Conservation (phyloP, 2,888 invertebrate genomes). For the Tachina grossa region DNA sequence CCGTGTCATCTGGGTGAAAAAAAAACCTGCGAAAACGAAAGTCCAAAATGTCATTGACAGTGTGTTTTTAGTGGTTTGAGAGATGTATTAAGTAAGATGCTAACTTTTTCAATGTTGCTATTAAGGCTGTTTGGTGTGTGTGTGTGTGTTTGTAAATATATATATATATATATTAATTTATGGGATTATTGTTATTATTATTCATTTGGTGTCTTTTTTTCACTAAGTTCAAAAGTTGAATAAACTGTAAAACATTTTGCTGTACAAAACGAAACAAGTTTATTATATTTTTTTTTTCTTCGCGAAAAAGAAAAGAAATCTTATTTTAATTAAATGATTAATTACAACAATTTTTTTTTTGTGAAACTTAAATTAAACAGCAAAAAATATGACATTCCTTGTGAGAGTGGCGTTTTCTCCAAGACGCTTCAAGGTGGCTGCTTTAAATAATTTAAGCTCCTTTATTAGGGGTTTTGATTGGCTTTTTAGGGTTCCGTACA, state of each 20-base stretch:
- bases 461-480: neutral
- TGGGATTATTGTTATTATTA: constrained; percentile 15
- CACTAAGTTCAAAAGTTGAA: constrained; percentile 25
- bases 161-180: constrained; percentile 26
- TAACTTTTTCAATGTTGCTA: neutral
- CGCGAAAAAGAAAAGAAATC: constrained; percentile 3
- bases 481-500: too few species aligned
- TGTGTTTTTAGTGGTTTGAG: constrained; percentile 27
- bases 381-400: neutral
- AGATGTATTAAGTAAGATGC: constrained; percentile 44
- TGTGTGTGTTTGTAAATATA: neutral
- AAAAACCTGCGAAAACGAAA: constrained; percentile 58
- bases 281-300: neutral
- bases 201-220: neutral
- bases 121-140: neutral
- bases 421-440: neutral
- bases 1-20: neutral
- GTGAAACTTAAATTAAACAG: neutral
- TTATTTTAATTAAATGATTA: constrained; percentile 20
- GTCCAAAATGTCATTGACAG: constrained; percentile 69
- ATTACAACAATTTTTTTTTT: neutral
- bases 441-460: neutral
- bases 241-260: constrained; percentile 28
- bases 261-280: constrained; percentile 8
- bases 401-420: neutral